phyloP scores from a whole-genome alignment of 2,113 vertebrate genomes.

The Mungos mungo region DNA sequence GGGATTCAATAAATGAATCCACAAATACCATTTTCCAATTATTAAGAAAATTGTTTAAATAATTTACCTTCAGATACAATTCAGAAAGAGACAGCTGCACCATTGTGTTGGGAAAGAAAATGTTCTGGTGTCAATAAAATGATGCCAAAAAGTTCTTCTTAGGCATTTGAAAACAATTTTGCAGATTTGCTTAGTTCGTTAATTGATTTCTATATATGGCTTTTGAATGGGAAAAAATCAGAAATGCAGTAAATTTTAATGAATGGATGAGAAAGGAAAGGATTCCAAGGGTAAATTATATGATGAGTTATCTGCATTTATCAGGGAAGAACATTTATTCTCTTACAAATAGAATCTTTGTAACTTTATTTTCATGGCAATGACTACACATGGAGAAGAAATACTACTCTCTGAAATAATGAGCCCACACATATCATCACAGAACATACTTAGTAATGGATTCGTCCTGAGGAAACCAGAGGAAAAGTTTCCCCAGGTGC shows the following conservation, averaged over 20 bases:
- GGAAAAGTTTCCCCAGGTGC: background rate
- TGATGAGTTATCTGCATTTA: constrained; percentile 44
- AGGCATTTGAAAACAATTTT: constrained; percentile 30
- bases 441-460: background rate
- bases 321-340: constrained; percentile 8
- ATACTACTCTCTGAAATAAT: constrained; percentile 38
- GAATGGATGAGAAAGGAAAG: constrained; percentile 14
- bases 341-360: constrained; percentile 52
- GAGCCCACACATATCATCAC: background rate
- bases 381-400: constrained; percentile 26
- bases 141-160: background rate
- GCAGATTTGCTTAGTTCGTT: constrained; percentile 16
- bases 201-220: constrained; percentile 51
- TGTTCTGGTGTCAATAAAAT: constrained; percentile 9
- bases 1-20: constrained; percentile 62
- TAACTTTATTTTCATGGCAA: constrained; percentile 57
- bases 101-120: constrained; percentile 22
- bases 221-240: constrained; percentile 2
- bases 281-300: constrained; percentile 15
- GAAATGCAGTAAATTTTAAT: constrained; percentile 61
- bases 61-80: constrained; percentile 53
- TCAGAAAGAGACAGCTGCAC: constrained; percentile 55
- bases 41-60: constrained; percentile 63
- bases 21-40: constrained; percentile 60
- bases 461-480: background rate